phyloP scores from a whole-genome alignment of 2,113 vertebrate genomes.

The Meriones unguiculatus region DNA sequence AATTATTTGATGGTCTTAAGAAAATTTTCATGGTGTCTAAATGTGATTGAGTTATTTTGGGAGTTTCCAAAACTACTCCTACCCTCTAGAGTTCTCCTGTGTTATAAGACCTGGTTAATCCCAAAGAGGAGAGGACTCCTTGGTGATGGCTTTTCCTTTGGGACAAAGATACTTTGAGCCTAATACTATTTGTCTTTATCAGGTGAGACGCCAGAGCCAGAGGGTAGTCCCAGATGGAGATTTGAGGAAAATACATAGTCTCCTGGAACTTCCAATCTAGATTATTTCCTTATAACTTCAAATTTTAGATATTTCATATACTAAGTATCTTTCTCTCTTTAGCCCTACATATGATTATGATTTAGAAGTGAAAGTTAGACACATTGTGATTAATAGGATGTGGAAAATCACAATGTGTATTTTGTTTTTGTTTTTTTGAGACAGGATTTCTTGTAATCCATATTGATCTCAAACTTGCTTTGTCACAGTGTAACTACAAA shows the following conservation, averaged over 20 bases:
- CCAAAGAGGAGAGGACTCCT: slow-evolving; percentile 25
- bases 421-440: slow-evolving; percentile 34
- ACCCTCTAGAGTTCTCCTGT: not conserved
- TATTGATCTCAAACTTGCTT: not conserved
- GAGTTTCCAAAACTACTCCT: not conserved
- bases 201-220: not conserved
- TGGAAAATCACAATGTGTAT: slow-evolving; percentile 21
- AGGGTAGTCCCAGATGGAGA: not conserved
- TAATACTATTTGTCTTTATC: slow-evolving; percentile 36
- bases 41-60: slow-evolving; percentile 15
- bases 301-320: slow-evolving; percentile 36
- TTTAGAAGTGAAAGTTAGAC: slow-evolving; percentile 8
- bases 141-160: slow-evolving; percentile 35
- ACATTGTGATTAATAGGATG: slow-evolving; percentile 10
- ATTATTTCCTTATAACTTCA: not conserved
- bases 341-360: not conserved
- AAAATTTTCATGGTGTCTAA: not conserved
- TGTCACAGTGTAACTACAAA: not conserved
- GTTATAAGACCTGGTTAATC: slow-evolving; percentile 45
- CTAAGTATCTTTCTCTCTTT: not conserved
- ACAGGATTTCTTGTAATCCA: not conserved
- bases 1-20: not conserved
- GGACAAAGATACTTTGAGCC: slow-evolving; percentile 20
- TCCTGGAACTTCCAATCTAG: slow-evolving; percentile 10
- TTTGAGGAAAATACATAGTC: not conserved